Evolutionary conservation across 1,140 invertebrate genomes (phyloP).

Genomic region (Lepidotrigona ventralis): DNA sequence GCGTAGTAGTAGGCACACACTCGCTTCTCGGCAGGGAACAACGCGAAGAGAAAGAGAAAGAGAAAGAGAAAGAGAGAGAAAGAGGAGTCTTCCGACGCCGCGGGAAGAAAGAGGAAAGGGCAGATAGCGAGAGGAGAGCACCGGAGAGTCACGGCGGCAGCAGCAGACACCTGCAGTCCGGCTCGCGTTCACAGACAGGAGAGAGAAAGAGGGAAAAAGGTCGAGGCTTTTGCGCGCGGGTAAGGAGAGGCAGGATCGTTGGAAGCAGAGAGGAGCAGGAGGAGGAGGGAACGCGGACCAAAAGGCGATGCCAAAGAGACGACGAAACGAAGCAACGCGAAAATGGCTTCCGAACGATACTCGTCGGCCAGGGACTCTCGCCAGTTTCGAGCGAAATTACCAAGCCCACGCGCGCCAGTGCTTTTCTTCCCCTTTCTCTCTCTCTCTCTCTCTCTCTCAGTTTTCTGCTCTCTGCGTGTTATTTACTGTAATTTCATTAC

Average conservation of each 20-base stretch:
- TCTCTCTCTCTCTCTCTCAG: conserved; percentile 18
- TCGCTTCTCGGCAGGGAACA: conserved; percentile 31
- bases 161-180: conserved; percentile 35
- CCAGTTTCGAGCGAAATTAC: conserved; percentile 65
- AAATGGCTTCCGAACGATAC: conserved; percentile 65
- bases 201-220: conserved; percentile 53
- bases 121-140: background rate
- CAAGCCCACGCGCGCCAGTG: conserved; percentile 33
- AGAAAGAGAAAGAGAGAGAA: background rate
- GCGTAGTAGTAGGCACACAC: background rate
- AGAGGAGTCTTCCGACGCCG: no score
- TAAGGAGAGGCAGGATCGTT: conserved; percentile 36
- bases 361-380: conserved; percentile 57
- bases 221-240: conserved; percentile 19
- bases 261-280: background rate
- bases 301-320: conserved; percentile 67
- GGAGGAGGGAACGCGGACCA: conserved; percentile 13
- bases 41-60: conserved; percentile 26
- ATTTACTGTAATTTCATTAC: conserved; percentile 65
- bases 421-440: conserved; percentile 3
- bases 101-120: background rate
- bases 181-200: background rate
- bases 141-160: no score
- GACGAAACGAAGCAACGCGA: conserved; percentile 65
- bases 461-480: conserved; percentile 25